These are phyloP conservation scores for Meriones psammophilus DNA, from an alignment of 2,797 vertebrate genomes.

Conservation along the genomic window DNA sequence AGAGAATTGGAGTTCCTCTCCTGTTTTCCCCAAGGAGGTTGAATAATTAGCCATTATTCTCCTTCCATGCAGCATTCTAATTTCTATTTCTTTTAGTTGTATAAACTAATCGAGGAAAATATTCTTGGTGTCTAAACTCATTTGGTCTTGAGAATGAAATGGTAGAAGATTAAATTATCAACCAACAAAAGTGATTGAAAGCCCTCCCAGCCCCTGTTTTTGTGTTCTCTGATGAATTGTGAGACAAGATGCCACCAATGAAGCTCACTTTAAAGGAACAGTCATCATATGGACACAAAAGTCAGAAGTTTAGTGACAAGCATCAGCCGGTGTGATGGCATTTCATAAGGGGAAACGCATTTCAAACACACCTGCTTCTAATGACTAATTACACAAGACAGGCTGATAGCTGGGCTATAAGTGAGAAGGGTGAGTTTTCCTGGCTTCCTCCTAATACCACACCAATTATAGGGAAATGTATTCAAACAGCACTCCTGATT, in stretches of 20 bases:
- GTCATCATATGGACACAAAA: slow-evolving; percentile 29
- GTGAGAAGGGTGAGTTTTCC: slow-evolving; percentile 46
- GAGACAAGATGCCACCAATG: slow-evolving; percentile 20
- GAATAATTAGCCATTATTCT: slow-evolving; percentile 25
- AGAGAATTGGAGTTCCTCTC: neutral
- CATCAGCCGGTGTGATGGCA: neutral
- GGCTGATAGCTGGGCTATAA: slow-evolving; percentile 53
- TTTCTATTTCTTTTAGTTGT: slow-evolving; percentile 57
- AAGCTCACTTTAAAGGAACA: slow-evolving; percentile 24
- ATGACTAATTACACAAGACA: slow-evolving; percentile 37
- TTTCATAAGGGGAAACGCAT: neutral
- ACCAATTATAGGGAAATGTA: slow-evolving; percentile 64
- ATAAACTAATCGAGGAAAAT: slow-evolving; percentile 54
- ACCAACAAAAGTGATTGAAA: slow-evolving; percentile 10
- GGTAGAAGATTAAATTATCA: slow-evolving; percentile 2
- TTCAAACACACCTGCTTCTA: slow-evolving; percentile 30
- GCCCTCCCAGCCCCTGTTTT: neutral
- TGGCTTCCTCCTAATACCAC: slow-evolving; percentile 4
- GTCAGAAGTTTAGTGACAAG: neutral
- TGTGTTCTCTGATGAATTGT: slow-evolving; percentile 12
- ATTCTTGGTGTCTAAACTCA: slow-evolving; percentile 28
- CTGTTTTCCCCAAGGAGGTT: slow-evolving; percentile 1
- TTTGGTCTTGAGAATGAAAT: slow-evolving; percentile 34
- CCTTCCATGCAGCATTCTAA: neutral
- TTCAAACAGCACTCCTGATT: neutral